Evolutionary conservation across 2,113 vertebrate genomes (phyloP).

Genomic region (Odontophorus gujanensis): DNA sequence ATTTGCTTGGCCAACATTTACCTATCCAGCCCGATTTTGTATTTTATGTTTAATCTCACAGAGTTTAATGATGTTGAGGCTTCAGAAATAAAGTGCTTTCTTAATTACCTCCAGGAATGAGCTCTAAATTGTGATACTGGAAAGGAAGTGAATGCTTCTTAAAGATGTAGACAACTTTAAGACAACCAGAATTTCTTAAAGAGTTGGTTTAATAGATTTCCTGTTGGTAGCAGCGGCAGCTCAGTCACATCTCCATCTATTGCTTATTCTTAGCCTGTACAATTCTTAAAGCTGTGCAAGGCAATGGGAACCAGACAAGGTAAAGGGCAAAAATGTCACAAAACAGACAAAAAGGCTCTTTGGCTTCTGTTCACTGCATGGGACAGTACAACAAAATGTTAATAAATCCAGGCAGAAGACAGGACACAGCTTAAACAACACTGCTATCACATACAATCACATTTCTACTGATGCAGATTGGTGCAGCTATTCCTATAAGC

Average conservation of each 20-base stretch:
- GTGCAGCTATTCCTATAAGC: not conserved
- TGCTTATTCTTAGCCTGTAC: not conserved
- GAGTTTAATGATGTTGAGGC: not conserved
- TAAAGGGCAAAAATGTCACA: not conserved
- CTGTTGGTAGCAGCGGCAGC: not conserved
- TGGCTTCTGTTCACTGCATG: not conserved
- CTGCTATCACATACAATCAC: not conserved
- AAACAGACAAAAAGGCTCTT: not conserved
- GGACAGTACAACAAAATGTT: not conserved
- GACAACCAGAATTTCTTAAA: not conserved
- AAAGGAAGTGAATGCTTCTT: not conserved
- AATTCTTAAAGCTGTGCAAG: not conserved
- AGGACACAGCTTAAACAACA: not conserved
- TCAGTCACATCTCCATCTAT: not conserved
- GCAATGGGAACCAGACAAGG: not conserved
- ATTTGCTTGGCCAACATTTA: not conserved
- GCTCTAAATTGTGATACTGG: not conserved
- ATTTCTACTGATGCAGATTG: not conserved
- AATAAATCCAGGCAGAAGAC: not conserved
- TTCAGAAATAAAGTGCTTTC: not conserved
- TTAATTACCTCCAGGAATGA: not conserved
- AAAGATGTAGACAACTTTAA: not conserved
- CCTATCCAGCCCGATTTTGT: accelerated
- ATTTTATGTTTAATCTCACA: not conserved
- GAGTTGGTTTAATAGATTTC: not conserved